Conservation (phyloP, 2,888 invertebrate genomes). For the Notodonta dromedarius region DNA sequence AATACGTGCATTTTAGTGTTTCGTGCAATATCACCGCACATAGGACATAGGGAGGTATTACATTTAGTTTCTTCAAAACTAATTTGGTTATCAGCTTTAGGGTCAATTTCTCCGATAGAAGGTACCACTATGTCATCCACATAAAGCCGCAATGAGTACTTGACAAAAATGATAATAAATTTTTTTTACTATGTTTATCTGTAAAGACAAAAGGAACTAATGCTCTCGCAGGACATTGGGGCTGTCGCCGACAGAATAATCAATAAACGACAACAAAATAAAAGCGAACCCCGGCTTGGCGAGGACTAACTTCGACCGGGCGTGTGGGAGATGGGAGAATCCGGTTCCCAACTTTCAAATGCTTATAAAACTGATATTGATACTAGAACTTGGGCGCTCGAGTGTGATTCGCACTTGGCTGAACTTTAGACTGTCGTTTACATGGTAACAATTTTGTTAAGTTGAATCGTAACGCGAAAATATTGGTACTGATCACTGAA, state of each 20-base stretch:
- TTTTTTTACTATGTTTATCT: not conserved
- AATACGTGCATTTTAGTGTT: not conserved
- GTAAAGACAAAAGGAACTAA: not conserved
- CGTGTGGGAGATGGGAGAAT: not conserved
- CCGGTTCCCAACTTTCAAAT: conserved; percentile 6
- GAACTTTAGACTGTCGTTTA: not conserved
- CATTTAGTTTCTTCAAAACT: too few species aligned
- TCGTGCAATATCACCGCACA: not conserved
- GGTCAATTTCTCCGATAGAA: too few species aligned
- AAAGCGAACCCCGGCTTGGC: not conserved
- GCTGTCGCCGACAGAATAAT: conserved; percentile 4
- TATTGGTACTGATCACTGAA: too few species aligned
- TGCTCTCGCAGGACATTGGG: not conserved
- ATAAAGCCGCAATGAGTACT: too few species aligned
- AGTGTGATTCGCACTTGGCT: not conserved
- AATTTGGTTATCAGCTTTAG: too few species aligned
- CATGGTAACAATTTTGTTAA: not conserved
- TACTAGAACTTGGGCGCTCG: conserved; percentile 9
- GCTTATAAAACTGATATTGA: conserved; percentile 14
- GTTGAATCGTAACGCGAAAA: too few species aligned
- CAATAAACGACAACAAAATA: not conserved
- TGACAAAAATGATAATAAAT: not conserved
- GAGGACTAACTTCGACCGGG: not conserved
- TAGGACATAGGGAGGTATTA: too few species aligned
- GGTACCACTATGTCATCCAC: too few species aligned